These are phyloP conservation scores for Pedionomus torquatus DNA, from an alignment of 2,113 vertebrate species.

Conservation along the genomic window DNA sequence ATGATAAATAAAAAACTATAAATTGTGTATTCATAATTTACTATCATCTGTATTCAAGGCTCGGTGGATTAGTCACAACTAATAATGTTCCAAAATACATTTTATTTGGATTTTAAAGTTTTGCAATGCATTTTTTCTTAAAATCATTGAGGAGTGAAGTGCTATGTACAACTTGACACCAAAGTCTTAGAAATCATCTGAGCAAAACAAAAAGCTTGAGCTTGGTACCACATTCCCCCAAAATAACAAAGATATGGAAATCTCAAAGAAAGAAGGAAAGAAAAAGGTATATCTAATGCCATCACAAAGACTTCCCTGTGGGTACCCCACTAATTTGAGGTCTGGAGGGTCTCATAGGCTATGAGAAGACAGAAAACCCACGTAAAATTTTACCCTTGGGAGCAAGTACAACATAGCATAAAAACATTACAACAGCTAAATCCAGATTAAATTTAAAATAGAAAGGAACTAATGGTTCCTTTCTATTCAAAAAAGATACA, in stretches of 20 bases:
- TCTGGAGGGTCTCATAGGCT: not conserved
- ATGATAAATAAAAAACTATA: constrained; percentile 33
- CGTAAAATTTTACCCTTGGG: not conserved
- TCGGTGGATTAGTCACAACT: constrained; percentile 5
- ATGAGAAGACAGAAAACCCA: not conserved
- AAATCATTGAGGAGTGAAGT: not conserved
- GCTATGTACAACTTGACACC: not conserved
- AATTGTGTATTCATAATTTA: constrained; percentile 36
- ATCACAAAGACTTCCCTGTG: rapidly evolving
- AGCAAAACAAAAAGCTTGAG: not conserved
- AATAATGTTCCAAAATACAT: not conserved
- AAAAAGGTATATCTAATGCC: not conserved
- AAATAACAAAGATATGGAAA: not conserved
- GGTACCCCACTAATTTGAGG: not conserved
- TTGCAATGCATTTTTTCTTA: not conserved
- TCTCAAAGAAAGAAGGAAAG: not conserved
- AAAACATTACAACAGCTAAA: not conserved
- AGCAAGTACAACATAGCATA: not conserved
- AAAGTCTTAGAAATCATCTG: not conserved
- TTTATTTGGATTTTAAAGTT: not conserved
- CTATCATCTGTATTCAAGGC: constrained; percentile 41
- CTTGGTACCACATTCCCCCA: not conserved
- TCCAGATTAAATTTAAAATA: too few relatives aligned
- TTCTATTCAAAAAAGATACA: not conserved
- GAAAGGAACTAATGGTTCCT: too few relatives aligned